phyloP scores from a whole-genome alignment of 2,888 invertebrate genomes.

The Dicranocentrus wangi region DNA sequence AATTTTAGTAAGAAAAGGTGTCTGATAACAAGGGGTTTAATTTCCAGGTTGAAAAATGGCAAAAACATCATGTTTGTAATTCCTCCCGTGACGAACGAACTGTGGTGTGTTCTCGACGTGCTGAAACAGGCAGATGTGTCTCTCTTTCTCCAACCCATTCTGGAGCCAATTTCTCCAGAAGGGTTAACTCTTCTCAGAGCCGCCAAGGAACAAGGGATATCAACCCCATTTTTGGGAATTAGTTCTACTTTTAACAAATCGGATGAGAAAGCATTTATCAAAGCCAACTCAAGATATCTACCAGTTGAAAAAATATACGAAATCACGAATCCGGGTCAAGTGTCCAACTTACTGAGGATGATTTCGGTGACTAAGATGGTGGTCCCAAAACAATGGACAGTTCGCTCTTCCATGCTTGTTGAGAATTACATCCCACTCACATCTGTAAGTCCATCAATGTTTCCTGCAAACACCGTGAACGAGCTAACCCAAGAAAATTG shows the following conservation, averaged over 20 bases:
- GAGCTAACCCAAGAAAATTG: conserved; percentile 75
- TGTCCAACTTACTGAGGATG: conserved; percentile 69
- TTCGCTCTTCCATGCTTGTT: conserved; percentile 68
- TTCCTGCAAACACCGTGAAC: conserved; percentile 53
- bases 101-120: conserved; percentile 85
- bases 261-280: conserved; percentile 74
- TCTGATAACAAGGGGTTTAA: too few species aligned
- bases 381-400: conserved; percentile 67
- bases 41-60: conserved; percentile 85
- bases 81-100: conserved; percentile 83
- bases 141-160: conserved; percentile 83
- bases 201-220: conserved; percentile 87
- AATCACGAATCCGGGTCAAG: conserved; percentile 84
- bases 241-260: conserved; percentile 71
- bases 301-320: conserved; percentile 83
- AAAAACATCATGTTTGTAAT: conserved; percentile 89
- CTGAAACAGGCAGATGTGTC: conserved; percentile 90
- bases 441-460: conserved; percentile 33
- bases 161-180: conserved; percentile 85
- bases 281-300: conserved; percentile 69
- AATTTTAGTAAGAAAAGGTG: too few species aligned
- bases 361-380: conserved; percentile 68
- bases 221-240: conserved; percentile 83
- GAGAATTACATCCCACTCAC: conserved; percentile 56
- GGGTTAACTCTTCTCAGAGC: conserved; percentile 86